Evolutionary conservation across 2,888 invertebrate genomes (phyloP).

Genomic region (Isotomurus palustris): DNA sequence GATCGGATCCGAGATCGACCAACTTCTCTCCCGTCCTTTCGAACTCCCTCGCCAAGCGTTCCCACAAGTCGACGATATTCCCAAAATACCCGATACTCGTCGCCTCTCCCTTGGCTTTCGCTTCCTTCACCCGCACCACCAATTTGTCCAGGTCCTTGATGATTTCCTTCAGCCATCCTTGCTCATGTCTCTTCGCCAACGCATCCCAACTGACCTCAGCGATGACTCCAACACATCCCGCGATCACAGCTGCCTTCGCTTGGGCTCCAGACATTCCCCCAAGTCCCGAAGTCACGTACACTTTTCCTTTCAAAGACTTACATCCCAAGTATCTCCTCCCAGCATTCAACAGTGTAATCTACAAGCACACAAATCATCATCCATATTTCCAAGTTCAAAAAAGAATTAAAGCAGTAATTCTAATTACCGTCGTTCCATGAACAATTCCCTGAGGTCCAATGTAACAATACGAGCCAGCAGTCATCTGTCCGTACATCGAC

Average conservation of each 20-base stretch:
- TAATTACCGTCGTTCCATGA: slow-evolving; percentile 59
- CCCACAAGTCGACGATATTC: slow-evolving; percentile 54
- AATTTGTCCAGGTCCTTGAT: slow-evolving; percentile 52
- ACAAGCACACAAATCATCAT: slow-evolving; percentile 29
- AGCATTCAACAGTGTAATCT: slow-evolving; percentile 60
- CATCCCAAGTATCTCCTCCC: slow-evolving; percentile 55
- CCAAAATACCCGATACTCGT: slow-evolving; percentile 59
- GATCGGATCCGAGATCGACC: slow-evolving; percentile 60
- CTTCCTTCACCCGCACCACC: slow-evolving; percentile 50
- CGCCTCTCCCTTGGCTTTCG: slow-evolving; percentile 45
- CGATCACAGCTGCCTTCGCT: slow-evolving; percentile 60
- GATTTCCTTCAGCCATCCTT: slow-evolving; percentile 59
- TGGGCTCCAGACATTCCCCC: slow-evolving; percentile 63
- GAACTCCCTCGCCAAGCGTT: slow-evolving; percentile 54
- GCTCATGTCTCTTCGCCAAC: slow-evolving; percentile 55
- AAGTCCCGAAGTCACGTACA: slow-evolving; percentile 58
- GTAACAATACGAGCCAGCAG: slow-evolving; percentile 61
- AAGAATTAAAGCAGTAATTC: neutral
- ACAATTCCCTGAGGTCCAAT: slow-evolving; percentile 64
- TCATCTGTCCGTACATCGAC: slow-evolving; percentile 55
- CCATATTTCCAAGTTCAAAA: slow-evolving; percentile 3
- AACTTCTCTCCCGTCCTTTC: slow-evolving; percentile 55
- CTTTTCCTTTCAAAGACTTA: slow-evolving; percentile 54
- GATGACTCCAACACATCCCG: slow-evolving; percentile 59
- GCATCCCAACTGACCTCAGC: slow-evolving; percentile 52